Percentiles rank a stretch among this genome's conserved stretches.
phyloP scores from a whole-genome alignment of 2,797 vertebrate species.

The Myotis pilosus region DNA sequence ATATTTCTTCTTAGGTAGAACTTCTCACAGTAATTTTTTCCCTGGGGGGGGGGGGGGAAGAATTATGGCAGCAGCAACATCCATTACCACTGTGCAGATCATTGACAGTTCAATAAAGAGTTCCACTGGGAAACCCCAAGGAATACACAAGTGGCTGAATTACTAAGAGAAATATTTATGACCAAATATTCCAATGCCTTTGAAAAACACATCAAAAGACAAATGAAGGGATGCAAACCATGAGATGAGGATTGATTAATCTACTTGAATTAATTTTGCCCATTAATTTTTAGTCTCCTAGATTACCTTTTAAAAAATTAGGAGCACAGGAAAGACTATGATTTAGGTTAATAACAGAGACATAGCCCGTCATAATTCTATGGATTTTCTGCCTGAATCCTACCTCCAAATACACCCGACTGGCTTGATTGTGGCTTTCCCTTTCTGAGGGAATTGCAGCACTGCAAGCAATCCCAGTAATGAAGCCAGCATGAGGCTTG shows the following conservation, averaged over 20 bases:
- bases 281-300: conserved; percentile 7
- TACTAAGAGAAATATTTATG: background rate
- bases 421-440: background rate
- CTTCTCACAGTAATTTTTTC: background rate
- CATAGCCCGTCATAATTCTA: background rate
- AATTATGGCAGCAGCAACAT: background rate
- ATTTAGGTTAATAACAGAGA: background rate
- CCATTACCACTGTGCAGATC: background rate
- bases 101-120: background rate
- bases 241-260: background rate
- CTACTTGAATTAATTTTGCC: background rate
- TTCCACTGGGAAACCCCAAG: background rate
- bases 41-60: fast-evolving
- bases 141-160: background rate
- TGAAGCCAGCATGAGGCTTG: background rate
- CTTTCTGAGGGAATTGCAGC: background rate
- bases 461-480: background rate
- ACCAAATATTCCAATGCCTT: background rate
- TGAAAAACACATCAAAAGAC: background rate
- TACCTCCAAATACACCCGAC: background rate
- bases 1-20: background rate
- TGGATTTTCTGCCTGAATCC: background rate
- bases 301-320: background rate
- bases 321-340: background rate
- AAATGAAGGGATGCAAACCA: background rate